A percentile compares a stretch with the other conserved stretches of the same genome.
These are phyloP conservation scores for Rhabdomys pumilio DNA, from an alignment of 2,797 vertebrate species.

Conservation along the genomic window DNA sequence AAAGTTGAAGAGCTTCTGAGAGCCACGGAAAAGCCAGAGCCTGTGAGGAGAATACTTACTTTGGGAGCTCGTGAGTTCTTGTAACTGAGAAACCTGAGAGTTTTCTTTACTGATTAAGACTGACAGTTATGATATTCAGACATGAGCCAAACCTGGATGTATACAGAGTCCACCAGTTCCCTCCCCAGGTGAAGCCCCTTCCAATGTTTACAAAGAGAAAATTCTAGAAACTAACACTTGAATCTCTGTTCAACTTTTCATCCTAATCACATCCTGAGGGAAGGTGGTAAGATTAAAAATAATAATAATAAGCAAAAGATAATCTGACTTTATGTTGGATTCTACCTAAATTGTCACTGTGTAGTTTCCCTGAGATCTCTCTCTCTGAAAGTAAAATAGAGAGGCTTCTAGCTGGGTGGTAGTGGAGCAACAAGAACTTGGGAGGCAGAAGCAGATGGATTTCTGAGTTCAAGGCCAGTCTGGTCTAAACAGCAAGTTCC, in stretches of 20 bases:
- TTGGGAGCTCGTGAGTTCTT: background rate
- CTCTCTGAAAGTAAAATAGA: background rate
- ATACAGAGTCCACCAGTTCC: background rate
- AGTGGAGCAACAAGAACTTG: background rate
- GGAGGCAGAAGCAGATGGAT: background rate
- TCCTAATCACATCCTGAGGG: background rate
- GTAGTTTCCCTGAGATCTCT: background rate
- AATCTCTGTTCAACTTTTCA: background rate
- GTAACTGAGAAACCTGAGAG: background rate
- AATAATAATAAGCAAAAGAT: background rate
- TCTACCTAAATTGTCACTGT: background rate
- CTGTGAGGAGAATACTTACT: background rate
- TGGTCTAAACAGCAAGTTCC: background rate
- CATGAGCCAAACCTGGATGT: fast-evolving
- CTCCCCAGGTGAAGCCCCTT: background rate
- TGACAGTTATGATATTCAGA: background rate
- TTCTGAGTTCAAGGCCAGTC: background rate
- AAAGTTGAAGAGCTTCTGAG: background rate
- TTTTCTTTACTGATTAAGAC: background rate
- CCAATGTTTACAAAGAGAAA: background rate
- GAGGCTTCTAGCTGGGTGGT: background rate
- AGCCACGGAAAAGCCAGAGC: background rate
- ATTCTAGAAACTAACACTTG: background rate
- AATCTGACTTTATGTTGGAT: background rate
- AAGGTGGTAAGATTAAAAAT: background rate